Evolutionary conservation across 2,888 invertebrate genomes (phyloP), one percentile per base, ranked within the genome.

Genomic region (Autographa pulchrina): DNA sequence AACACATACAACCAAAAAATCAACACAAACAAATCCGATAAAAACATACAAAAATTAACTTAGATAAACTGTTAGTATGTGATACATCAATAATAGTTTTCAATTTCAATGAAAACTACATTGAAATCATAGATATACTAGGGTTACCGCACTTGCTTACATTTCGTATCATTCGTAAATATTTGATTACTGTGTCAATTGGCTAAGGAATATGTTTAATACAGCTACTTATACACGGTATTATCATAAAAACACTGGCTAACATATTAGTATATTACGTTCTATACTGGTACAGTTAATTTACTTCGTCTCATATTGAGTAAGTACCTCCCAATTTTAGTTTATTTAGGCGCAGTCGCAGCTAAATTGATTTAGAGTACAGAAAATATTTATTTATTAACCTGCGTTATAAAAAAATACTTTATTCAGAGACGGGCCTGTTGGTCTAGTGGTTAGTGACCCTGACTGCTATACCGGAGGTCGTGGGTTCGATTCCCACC

Each of bases 51-150:
- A 70, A 84, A 76, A 81, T 76, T 68, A 84, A 80, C 71, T 78
- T 73, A 84, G 38, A 82, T 72, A 83, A 84, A 79, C 70, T 67
- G 74, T 83, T 48, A 48, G 74, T 61, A 85, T 74, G 72, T 83
- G 82, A 83, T 80, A 79, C 77, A 88, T 88, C 93, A 94, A 94
- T 91, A 68, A 83, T 90, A 92, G 90, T 93, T 89, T 94, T 94
- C 93, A 92, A 88, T 68, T 70, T 81, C 58, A 84, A 88, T 91
- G 92, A 94, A 94, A 91, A 92, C 92, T 92, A 93, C 87, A 92
- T 94, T 94, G 93, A 92, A 73, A 70, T 75, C 78, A 80, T 77
- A 79, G 65, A 85, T 85, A 86, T 71, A 85, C 85, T 83, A 81
- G 70, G 72, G 58, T 61, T 62, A 69, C 60, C 52, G 58, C 62